Conservation (phyloP, 2,888 invertebrate species). For the Crematogaster levior region DNA sequence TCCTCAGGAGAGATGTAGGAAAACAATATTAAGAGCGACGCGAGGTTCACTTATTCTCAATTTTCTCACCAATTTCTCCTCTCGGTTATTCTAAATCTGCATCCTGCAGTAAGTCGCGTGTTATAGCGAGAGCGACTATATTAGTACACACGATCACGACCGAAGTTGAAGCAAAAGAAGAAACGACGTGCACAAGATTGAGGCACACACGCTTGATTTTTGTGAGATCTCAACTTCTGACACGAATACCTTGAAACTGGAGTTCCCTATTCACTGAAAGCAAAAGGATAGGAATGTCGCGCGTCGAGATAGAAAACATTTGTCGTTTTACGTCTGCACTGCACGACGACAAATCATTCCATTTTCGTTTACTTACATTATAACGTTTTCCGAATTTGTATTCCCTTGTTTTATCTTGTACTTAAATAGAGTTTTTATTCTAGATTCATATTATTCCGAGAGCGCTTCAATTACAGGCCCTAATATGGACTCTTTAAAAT, state of each 20-base stretch:
- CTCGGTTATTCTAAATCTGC: slow-evolving; percentile 25
- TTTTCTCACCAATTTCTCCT: not conserved
- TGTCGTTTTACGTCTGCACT: not conserved
- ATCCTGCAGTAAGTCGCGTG: slow-evolving; percentile 11
- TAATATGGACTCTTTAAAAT: slow-evolving; percentile 21
- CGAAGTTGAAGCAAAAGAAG: not conserved
- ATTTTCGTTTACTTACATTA: not conserved
- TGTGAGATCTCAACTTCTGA: not conserved
- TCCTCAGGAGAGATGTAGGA: not conserved
- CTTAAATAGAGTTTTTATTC: not conserved
- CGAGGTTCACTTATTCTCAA: slow-evolving; percentile 10
- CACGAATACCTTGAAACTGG: not conserved
- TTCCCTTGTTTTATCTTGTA: not conserved
- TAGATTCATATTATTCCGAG: not conserved
- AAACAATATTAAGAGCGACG: slow-evolving; percentile 7
- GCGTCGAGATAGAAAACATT: not conserved
- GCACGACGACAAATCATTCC: not conserved
- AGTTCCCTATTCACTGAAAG: not conserved
- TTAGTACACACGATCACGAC: not conserved
- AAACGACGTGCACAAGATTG: not conserved
- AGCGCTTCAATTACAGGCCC: slow-evolving; percentile 14
- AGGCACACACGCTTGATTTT: not conserved
- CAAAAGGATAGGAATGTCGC: not conserved
- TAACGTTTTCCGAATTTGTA: not conserved
- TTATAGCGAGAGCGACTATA: not conserved